Evolutionary conservation across 2,888 invertebrate species (phyloP).

Genomic region (Hartigia nigra): DNA sequence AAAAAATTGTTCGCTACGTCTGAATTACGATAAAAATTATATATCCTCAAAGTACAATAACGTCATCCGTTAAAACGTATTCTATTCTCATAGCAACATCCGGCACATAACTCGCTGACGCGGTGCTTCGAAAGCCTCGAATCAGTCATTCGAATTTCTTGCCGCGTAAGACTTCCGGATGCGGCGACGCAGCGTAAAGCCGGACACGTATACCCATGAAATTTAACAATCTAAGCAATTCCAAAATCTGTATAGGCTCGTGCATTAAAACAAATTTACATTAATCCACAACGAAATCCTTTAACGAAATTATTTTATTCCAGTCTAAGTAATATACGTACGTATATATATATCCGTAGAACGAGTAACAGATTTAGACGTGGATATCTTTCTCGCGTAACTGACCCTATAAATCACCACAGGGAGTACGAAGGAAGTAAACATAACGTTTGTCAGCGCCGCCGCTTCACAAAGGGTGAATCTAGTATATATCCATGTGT

Average conservation of each 20-base stretch:
- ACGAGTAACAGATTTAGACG: constrained; percentile 27
- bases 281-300: neutral
- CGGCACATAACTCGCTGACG: neutral
- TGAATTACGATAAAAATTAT: neutral
- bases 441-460: constrained; percentile 27
- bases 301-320: neutral
- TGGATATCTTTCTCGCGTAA: constrained; percentile 18
- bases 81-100: neutral
- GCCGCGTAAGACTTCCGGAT: neutral
- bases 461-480: neutral
- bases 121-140: neutral
- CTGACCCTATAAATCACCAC: constrained; percentile 27
- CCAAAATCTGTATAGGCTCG: neutral
- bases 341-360: constrained; percentile 5
- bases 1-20: neutral
- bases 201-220: neutral
- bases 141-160: constrained; percentile 3
- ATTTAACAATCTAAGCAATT: neutral
- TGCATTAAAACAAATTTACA: neutral
- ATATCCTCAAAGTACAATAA: neutral
- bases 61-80: neutral
- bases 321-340: neutral
- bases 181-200: neutral
- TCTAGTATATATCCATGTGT: neutral
- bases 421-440: constrained; percentile 21